Evolutionary conservation across 2,113 vertebrate species (phyloP).

Genomic region (Pontoporia blainvillei): DNA sequence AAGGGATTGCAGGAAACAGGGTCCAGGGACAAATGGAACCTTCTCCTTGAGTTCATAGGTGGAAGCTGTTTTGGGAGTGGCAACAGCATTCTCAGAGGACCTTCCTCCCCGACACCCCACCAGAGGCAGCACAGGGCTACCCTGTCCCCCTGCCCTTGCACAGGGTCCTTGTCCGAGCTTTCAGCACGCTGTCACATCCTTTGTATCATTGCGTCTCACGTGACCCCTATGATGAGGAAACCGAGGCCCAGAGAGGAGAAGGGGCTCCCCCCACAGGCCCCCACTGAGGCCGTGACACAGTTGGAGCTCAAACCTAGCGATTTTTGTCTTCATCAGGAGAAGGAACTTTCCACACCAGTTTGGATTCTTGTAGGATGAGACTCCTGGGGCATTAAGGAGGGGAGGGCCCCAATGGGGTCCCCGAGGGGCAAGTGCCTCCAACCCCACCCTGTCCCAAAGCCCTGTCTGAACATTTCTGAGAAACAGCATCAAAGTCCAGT

Average conservation of each 20-base stretch:
- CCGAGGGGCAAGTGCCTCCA: not conserved
- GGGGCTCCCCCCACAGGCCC: too few species aligned
- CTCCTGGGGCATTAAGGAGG: not conserved
- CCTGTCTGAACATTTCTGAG: not conserved
- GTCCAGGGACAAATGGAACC: not conserved
- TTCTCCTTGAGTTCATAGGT: not conserved
- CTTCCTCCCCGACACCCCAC: not conserved
- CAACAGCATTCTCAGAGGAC: not conserved
- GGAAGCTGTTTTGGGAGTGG: not conserved
- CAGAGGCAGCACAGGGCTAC: not conserved
- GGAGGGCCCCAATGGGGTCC: not conserved
- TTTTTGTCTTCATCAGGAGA: not conserved
- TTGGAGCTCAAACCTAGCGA: not conserved
- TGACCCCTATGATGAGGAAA: not conserved
- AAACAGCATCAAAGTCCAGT: not conserved
- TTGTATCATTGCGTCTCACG: not conserved
- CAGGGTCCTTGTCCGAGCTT: not conserved
- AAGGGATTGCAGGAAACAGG: not conserved
- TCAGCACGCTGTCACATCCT: not conserved
- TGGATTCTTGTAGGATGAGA: not conserved
- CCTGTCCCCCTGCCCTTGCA: accelerated
- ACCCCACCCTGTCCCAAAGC: not conserved
- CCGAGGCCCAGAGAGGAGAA: not conserved
- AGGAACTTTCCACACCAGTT: not conserved
- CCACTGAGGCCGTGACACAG: accelerated